Evolutionary conservation across 2,888 invertebrate genomes (phyloP), one percentile per base, ranked within the genome.

Genomic region (Thalpophila matura): DNA sequence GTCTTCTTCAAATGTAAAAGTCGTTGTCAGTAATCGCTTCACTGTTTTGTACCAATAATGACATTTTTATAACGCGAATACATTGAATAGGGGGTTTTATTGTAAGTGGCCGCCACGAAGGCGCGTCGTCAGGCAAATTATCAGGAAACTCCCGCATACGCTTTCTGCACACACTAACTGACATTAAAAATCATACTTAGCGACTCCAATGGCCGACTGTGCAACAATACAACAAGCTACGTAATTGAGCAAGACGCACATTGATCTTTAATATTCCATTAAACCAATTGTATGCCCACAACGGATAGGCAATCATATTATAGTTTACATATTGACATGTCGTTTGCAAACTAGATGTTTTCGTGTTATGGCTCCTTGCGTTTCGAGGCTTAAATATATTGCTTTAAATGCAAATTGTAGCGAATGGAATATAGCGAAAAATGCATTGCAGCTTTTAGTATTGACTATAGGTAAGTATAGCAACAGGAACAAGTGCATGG

Each of bases 81-180:
- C 82, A 81, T 85, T 72, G 82, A 85, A 86, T 80, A 81, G 82
- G 78, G 77, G 82, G 89, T 90, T 77, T 72, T 85, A 89, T 86
- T 87, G 84, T 90, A 81, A 81, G 77, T 86, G 87, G 80, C 75
- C 73, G 80, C 82, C 84, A 74, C 71, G 26, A 68, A 84, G 85
- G 85, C 83, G 86, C 84, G 86, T 86, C 89, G 87, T 83, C 85
- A 71, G 66, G 88, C 88, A 90, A 92, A 91, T 93, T 93, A 91
- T 90, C 89, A 90, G 84, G 83, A 86, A 86, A 86, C 91, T 86
- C 89, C 89, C 79, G 86, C 88, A 84, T 89, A 94, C 94, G 94
- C 94, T 94, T 94, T 94, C 94, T 94, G 94, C 89, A 90, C 94
- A 92, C 91, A 80, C 83, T 92, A 93, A 87, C 84, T 77, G 74